phyloP scores from a whole-genome alignment of 2,113 vertebrate genomes.

The Crotalus horridus region DNA sequence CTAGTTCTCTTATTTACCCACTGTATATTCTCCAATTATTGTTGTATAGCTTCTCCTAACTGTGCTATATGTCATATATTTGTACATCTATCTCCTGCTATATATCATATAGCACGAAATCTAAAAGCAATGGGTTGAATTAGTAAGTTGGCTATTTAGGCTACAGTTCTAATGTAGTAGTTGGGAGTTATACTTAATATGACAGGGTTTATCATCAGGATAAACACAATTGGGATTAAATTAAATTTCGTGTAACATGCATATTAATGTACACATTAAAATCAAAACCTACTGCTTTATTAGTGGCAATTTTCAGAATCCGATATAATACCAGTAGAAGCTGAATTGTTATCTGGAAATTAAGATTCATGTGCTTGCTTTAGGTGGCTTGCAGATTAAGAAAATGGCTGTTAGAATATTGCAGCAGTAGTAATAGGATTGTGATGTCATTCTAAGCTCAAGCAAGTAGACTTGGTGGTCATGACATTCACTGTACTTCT shows the following conservation, averaged over 20 bases:
- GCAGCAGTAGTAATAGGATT: conserved; percentile 36
- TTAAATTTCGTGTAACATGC: neutral
- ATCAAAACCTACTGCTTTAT: neutral
- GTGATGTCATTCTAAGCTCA: conserved; percentile 40
- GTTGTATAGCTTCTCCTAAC: neutral
- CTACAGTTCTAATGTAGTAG: neutral
- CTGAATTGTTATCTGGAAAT: neutral
- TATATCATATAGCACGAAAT: neutral
- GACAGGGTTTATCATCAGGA: neutral
- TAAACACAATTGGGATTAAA: neutral
- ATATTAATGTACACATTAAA: neutral
- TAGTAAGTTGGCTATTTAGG: neutral
- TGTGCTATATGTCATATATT: neutral
- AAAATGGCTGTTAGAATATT: neutral
- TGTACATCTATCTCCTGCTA: neutral
- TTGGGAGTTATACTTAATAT: neutral
- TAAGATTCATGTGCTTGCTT: neutral
- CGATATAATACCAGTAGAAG: neutral
- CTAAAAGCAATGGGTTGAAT: neutral
- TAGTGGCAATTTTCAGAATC: neutral
- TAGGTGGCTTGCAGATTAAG: conserved; percentile 5
- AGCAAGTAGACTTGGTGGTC: conserved; percentile 1
- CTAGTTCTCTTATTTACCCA: neutral
- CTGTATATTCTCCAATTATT: neutral
- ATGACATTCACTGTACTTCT: neutral